A percentile compares a stretch with the other conserved stretches of the same genome.
Conservation (phyloP, 2,113 vertebrate species). For the Phyllopteryx taeniolatus region DNA sequence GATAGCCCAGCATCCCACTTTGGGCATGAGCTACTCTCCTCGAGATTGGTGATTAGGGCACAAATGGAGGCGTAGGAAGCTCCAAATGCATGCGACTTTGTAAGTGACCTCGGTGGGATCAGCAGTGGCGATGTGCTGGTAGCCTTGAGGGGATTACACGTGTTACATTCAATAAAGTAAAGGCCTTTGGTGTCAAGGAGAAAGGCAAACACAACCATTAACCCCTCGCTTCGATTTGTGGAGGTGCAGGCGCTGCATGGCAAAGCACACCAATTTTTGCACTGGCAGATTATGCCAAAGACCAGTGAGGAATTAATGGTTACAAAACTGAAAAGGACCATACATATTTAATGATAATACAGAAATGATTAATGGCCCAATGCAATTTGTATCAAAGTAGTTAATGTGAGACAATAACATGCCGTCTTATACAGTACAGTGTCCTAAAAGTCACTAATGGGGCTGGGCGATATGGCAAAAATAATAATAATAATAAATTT, state of each 20-base stretch:
- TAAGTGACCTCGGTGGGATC: conserved; percentile 75
- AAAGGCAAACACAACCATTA: conserved; percentile 77
- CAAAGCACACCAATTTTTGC: conserved; percentile 38
- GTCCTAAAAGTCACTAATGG: not conserved
- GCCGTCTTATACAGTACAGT: not conserved
- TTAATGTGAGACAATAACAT: not conserved
- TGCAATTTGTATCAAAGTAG: not conserved
- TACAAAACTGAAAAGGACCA: conserved; percentile 27
- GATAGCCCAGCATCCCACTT: conserved; percentile 52
- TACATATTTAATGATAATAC: conserved; percentile 19
- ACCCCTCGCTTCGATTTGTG: conserved; percentile 66
- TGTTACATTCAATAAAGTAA: conserved; percentile 79
- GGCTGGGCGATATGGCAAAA: no score
- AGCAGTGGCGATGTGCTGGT: conserved; percentile 56
- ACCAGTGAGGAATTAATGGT: conserved; percentile 34
- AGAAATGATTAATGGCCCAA: not conserved
- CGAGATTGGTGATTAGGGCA: conserved; percentile 75
- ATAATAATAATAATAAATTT: no score
- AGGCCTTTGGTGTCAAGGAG: conserved; percentile 74
- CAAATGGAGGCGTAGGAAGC: conserved; percentile 68
- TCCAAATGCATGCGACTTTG: conserved; percentile 76
- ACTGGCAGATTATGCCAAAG: conserved; percentile 21
- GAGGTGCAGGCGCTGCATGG: conserved; percentile 44
- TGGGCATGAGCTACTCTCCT: conserved; percentile 64
- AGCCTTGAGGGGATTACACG: conserved; percentile 75